A percentile compares a stretch with the other conserved stretches of the same genome.
Conservation (phyloP, 2,888 invertebrate genomes). For the Venustoraphidia nigricollis region DNA sequence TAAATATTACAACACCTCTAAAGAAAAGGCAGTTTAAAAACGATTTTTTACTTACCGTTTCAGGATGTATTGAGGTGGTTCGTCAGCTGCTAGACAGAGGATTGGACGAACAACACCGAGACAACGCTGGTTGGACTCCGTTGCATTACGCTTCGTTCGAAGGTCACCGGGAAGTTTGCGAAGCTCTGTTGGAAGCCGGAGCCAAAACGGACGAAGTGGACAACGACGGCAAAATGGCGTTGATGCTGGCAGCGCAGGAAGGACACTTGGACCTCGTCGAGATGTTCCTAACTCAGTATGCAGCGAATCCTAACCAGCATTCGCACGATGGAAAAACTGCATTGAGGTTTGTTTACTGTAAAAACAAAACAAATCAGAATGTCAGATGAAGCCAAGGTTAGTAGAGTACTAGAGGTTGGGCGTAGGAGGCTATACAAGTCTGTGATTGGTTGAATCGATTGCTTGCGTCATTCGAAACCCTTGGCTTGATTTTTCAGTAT, state of each 20-base stretch:
- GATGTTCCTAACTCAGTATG: constrained; percentile 54
- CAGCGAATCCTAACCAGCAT: constrained; percentile 66
- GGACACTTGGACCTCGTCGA: constrained; percentile 58
- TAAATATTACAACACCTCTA: no score
- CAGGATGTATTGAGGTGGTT: constrained; percentile 72
- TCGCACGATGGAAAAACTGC: constrained; percentile 87
- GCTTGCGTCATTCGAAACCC: no score
- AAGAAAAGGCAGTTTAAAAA: no score
- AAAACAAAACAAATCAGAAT: no score
- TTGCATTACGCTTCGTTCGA: constrained; percentile 93
- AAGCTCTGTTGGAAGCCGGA: constrained; percentile 70
- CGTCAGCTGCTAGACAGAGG: constrained; percentile 77
- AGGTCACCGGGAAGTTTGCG: constrained; percentile 72
- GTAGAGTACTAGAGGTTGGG: no score
- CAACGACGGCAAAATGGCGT: constrained; percentile 77
- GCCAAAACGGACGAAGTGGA: constrained; percentile 80
- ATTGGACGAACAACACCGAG: constrained; percentile 71
- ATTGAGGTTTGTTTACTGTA: constrained; percentile 38
- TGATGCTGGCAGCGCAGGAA: constrained; percentile 81
- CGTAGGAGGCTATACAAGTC: no score
- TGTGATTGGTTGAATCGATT: no score
- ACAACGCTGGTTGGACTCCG: constrained; percentile 95
- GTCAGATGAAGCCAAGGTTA: no score
- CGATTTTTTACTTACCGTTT: neutral
- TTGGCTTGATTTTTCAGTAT: no score